Conservation (phyloP, 1,140 invertebrate genomes). For the Gryllus bimaculatus region DNA sequence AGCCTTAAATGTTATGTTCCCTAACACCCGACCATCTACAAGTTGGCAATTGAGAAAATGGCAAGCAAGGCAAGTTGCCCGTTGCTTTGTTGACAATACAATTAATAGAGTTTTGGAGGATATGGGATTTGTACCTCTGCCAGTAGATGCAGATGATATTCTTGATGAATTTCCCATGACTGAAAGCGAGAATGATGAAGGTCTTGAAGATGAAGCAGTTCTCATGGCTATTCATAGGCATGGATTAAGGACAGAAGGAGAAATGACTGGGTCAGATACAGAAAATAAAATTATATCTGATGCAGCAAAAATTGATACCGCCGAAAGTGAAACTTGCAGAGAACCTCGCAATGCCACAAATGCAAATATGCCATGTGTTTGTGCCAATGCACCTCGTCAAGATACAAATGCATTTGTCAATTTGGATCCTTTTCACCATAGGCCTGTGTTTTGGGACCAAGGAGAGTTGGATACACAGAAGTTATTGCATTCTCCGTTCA, state of each 20-base stretch:
- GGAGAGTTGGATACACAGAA: not conserved
- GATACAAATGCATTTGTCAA: not conserved
- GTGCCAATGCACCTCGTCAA: not conserved
- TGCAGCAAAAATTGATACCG: not conserved
- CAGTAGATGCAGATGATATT: conserved; percentile 41
- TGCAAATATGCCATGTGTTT: not conserved
- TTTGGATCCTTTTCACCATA: conserved; percentile 13
- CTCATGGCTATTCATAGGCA: conserved; percentile 52
- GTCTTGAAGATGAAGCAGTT: conserved; percentile 55
- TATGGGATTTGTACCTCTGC: conserved; percentile 30
- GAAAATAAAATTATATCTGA: conserved; percentile 4
- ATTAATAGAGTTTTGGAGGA: conserved; percentile 58
- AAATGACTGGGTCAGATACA: not conserved
- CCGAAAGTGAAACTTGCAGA: not conserved
- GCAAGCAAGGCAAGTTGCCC: conserved; percentile 59
- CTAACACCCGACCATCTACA: not conserved
- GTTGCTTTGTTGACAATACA: conserved; percentile 60
- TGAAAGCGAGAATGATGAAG: conserved; percentile 39
- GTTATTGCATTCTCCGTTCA: not conserved
- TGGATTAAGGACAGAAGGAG: conserved; percentile 34
- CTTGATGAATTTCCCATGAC: conserved; percentile 26
- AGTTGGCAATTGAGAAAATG: conserved; percentile 37
- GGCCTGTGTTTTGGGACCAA: conserved; percentile 7
- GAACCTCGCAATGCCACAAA: not conserved
- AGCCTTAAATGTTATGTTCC: not conserved